Evolutionary conservation across 2,113 vertebrate genomes (phyloP).

Genomic region (Hippocampus mohnikei): DNA sequence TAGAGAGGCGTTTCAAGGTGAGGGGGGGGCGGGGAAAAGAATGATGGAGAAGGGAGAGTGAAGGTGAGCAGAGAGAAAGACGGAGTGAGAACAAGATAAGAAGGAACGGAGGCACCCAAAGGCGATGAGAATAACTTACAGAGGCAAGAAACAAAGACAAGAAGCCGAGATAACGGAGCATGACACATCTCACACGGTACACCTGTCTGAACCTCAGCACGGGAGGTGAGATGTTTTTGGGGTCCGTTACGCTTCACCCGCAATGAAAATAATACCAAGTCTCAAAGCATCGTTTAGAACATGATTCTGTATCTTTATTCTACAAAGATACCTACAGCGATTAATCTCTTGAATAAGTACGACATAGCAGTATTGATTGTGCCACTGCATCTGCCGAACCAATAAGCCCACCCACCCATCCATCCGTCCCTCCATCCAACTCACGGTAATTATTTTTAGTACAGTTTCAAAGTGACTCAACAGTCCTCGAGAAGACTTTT

Average conservation of each 20-base stretch:
- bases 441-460: background rate
- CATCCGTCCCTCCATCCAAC: background rate
- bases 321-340: background rate
- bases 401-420: too few species aligned
- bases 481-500: background rate
- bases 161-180: background rate
- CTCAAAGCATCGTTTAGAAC: background rate
- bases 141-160: background rate
- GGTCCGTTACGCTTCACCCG: background rate
- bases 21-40: constrained; percentile 21
- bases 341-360: background rate
- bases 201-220: background rate
- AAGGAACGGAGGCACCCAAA: background rate
- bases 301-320: background rate
- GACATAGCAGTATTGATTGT: background rate
- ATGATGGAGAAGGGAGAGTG: constrained; percentile 19
- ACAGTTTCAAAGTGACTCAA: background rate
- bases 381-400: too few species aligned
- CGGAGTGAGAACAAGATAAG: constrained; percentile 17
- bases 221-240: background rate
- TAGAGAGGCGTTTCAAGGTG: constrained; percentile 30
- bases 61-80: constrained; percentile 22
- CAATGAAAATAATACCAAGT: background rate
- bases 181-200: background rate
- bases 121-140: constrained; percentile 29